Evolutionary conservation across 1,140 invertebrate species (phyloP).

Genomic region (Lethocerus indicus): DNA sequence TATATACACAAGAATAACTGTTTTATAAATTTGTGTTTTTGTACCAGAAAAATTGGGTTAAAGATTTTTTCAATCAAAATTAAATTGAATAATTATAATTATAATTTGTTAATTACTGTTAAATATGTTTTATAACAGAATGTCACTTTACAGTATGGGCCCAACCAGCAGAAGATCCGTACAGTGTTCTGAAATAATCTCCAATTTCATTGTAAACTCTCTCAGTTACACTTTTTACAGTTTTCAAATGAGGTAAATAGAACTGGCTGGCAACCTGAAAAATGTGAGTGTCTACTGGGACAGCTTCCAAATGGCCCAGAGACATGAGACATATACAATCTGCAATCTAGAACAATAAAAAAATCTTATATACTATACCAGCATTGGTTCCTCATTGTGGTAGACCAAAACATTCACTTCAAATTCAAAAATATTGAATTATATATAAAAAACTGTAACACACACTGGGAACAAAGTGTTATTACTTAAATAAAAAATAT

Average conservation of each 20-base stretch:
- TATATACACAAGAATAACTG: too few species aligned
- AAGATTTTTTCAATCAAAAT: not conserved
- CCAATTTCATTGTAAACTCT: constrained; percentile 75
- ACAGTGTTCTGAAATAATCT: constrained; percentile 58
- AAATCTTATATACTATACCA: constrained; percentile 9
- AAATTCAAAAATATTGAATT: too few species aligned
- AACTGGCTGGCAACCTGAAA: constrained; percentile 71
- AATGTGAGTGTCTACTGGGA: constrained; percentile 95
- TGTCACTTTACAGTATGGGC: constrained; percentile 79
- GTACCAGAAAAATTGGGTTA: not conserved
- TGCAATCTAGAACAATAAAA: constrained; percentile 49
- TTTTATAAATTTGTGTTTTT: constrained; percentile 9
- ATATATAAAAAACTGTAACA: not conserved
- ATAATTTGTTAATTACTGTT: not conserved
- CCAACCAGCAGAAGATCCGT: constrained; percentile 85
- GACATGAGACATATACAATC: constrained; percentile 98
- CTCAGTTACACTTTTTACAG: constrained; percentile 63
- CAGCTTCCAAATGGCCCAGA: constrained; percentile 66
- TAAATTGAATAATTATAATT: not conserved
- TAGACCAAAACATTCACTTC: too few species aligned
- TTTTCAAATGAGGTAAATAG: constrained; percentile 64
- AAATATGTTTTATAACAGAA: too few species aligned
- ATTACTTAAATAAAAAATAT: not conserved
- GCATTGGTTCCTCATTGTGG: too few species aligned
- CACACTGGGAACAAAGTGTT: not conserved